phyloP scores from a whole-genome alignment of 2,113 vertebrate genomes.

The Shinisaurus crocodilurus region DNA sequence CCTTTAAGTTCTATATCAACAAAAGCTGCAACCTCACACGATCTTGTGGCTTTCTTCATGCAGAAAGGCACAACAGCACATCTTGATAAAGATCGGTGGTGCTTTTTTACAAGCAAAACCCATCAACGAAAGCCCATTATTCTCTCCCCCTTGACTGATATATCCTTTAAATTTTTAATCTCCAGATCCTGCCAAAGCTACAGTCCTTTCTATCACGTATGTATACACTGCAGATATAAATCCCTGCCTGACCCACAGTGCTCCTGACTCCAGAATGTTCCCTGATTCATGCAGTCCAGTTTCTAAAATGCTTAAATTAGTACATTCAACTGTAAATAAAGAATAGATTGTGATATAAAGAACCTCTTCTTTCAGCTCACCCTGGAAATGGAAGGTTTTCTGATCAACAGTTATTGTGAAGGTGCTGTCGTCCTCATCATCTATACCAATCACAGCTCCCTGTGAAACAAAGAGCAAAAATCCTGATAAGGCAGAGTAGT shows the following conservation, averaged over 20 bases:
- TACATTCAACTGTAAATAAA: conserved; percentile 64
- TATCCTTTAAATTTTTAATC: conserved; percentile 81
- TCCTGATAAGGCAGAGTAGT: conserved; percentile 86
- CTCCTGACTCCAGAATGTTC: conserved; percentile 77
- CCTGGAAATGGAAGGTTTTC: conserved; percentile 99
- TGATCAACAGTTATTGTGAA: conserved; percentile 99
- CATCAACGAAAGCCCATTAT: conserved; percentile 73
- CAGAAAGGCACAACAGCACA: conserved; percentile 70
- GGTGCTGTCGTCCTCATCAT: conserved; percentile 99
- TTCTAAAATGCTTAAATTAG: conserved; percentile 72
- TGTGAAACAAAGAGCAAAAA: conserved; percentile 89
- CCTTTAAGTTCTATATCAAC: conserved; percentile 70
- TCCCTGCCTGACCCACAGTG: conserved; percentile 79
- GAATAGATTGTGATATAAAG: conserved; percentile 57
- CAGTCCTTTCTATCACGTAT: conserved; percentile 75
- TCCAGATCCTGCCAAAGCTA: conserved; percentile 74
- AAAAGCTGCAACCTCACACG: conserved; percentile 73
- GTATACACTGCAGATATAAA: conserved; percentile 77
- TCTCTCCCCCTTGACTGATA: conserved; percentile 73
- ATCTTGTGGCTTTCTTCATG: conserved; percentile 73
- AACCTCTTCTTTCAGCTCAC: conserved; percentile 85
- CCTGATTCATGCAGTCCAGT: conserved; percentile 71
- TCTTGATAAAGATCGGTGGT: conserved; percentile 73
- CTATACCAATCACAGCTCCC: conserved; percentile 99
- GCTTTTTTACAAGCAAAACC: conserved; percentile 67